phyloP scores from a whole-genome alignment of 2,797 vertebrate genomes.

The Malurus leucopterus region DNA sequence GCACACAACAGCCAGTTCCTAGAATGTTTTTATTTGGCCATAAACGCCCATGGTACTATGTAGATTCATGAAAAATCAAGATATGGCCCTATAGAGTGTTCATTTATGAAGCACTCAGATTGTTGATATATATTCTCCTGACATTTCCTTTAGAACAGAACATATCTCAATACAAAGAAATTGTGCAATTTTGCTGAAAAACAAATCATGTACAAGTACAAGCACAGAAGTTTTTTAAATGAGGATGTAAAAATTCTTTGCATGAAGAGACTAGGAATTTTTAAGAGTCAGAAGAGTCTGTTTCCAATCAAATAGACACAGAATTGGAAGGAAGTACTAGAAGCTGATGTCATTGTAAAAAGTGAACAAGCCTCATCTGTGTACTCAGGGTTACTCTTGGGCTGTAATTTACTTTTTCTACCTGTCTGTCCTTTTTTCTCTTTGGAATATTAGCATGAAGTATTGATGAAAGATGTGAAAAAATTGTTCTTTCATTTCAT shows the following conservation, averaged over 20 bases:
- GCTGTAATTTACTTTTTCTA: neutral
- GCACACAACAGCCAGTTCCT: neutral
- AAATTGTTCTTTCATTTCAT: neutral
- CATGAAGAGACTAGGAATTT: neutral
- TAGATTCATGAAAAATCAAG: neutral
- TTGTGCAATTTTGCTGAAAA: neutral
- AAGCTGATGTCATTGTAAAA: neutral
- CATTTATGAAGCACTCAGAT: neutral
- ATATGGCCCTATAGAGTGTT: neutral
- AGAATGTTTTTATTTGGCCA: neutral
- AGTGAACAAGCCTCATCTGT: neutral
- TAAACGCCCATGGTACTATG: neutral
- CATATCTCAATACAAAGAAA: neutral
- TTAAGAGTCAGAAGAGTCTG: neutral
- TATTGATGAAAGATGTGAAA: neutral
- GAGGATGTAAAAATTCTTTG: neutral
- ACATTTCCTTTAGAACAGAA: neutral
- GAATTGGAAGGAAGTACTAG: neutral
- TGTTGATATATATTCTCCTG: neutral
- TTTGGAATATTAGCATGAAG: neutral
- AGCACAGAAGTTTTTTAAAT: neutral
- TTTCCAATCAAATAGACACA: conserved; percentile 24
- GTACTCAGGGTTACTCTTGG: neutral
- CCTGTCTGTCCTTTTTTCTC: neutral
- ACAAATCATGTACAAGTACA: neutral